Base-by-base conservation (phyloP, 2,888 invertebrate genomes). In the Prenolepis imparis region DNA sequence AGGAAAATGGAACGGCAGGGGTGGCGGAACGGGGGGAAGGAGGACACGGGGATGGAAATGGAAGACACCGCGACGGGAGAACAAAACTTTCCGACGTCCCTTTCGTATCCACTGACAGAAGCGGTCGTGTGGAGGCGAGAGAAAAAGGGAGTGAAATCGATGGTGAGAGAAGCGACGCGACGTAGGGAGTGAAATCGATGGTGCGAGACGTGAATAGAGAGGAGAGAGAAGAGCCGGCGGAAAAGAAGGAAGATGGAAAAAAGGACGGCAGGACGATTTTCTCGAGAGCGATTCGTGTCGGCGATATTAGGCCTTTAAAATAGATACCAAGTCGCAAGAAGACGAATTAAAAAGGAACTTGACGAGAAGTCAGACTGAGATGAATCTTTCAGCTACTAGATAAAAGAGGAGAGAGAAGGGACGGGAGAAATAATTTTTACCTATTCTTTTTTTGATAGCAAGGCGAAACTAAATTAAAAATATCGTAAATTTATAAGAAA, bases 71-170 rank as follows among this genome's bases (percentile, higher is more conserved):
- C 44, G 73, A 63, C 24, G 36, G 70, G 83, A 86, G 89, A 84
- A 88, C 86, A 88, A 91, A 92, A 92, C 89, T 92, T 92, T 88
- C 72, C 75, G 66, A 59, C 86, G 70, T 82, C 52, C 72, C 64
- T 75, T 77, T 67, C 85, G 74, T 85, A 83, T 82, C 84, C 75
- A 84, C 74, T 80, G 87, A 86, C 78, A 85, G 85, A 87, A 85
- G 85, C 72, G 80, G 84, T 82, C 64, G 41, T 55, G 73, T 6
- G 48, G 44, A 74, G 61, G 66, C 78, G 77, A 48, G 48, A 48
- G 4, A 48, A 5, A 48, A 0, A 44, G 44, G 15, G 18, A 48
- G 48, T 6, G 1, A 48, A 18, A 6, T n/a, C n/a, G 18, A 18
- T 18, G 18, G 6, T 18, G 18, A 48, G 8, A 52, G 41, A n/a